phyloP scores from a whole-genome alignment of 2,888 invertebrate genomes.

The Nycteola revayana region DNA sequence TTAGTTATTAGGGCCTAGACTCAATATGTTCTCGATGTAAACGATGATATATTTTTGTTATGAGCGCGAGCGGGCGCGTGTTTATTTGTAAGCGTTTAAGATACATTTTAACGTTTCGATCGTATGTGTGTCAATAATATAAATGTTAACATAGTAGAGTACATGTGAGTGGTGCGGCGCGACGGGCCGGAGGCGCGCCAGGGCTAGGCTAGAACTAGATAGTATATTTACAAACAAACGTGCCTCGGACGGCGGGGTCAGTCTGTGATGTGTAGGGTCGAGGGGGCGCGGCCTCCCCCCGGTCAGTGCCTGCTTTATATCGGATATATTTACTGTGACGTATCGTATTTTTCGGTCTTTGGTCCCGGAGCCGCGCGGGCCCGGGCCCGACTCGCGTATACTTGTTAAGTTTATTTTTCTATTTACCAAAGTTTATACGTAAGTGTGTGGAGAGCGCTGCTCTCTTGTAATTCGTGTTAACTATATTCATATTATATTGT shows the following conservation, averaged over 20 bases:
- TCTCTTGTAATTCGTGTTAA: constrained; percentile 33
- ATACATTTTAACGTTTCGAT: constrained; percentile 22
- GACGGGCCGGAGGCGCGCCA: not conserved
- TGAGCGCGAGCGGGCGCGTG: constrained; percentile 20
- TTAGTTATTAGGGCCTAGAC: constrained; percentile 13
- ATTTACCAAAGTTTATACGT: constrained; percentile 32
- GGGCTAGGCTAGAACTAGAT: too few relatives aligned
- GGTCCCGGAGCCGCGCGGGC: constrained; percentile 5
- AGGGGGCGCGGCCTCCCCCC: constrained; percentile 9
- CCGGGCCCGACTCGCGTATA: constrained; percentile 10
- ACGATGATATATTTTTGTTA: constrained; percentile 39
- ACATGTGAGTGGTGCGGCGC: constrained; percentile 6
- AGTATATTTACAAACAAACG: too few relatives aligned
- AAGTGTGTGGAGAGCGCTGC: not conserved
- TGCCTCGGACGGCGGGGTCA: constrained; percentile 5
- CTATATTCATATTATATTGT: constrained; percentile 35
- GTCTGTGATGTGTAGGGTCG: constrained; percentile 34
- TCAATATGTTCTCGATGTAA: constrained; percentile 20
- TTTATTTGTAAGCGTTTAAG: constrained; percentile 13
- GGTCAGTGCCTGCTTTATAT: constrained; percentile 31
- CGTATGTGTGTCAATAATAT: constrained; percentile 30
- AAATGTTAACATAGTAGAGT: constrained; percentile 39
- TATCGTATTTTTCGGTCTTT: constrained; percentile 9
- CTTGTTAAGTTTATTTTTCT: constrained; percentile 39
- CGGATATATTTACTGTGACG: constrained; percentile 21